Evolutionary conservation across 2,797 vertebrate genomes (phyloP).

Genomic region (Perodicticus potto): DNA sequence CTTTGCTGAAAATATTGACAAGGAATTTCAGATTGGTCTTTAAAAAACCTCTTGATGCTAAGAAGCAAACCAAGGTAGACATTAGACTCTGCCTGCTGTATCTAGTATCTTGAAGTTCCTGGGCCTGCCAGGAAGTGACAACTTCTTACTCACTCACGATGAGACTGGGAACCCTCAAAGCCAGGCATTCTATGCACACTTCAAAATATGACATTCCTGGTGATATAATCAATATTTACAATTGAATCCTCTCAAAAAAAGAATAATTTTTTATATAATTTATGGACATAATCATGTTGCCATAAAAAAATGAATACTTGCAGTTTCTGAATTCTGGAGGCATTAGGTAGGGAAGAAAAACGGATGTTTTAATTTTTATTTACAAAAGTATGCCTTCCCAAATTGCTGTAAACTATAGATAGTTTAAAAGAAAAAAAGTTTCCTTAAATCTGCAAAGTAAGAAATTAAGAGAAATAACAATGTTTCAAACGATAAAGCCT

Average conservation of each 20-base stretch:
- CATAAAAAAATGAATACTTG: not conserved
- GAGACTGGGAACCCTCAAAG: not conserved
- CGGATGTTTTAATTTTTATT: not conserved
- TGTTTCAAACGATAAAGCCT: not conserved
- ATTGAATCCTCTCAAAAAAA: not conserved
- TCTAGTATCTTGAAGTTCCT: not conserved
- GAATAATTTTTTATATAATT: not conserved
- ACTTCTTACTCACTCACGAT: not conserved
- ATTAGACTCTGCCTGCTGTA: not conserved
- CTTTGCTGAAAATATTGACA: not conserved
- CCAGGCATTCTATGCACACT: not conserved
- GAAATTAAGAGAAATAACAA: not conserved
- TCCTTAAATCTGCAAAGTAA: not conserved
- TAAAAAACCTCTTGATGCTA: not conserved
- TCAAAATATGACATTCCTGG: not conserved
- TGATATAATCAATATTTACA: not conserved
- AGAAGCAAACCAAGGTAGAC: not conserved
- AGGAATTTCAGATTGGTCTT: not conserved
- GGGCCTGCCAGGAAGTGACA: not conserved
- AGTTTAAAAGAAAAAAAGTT: not conserved
- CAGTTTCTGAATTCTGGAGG: not conserved
- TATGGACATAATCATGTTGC: not conserved
- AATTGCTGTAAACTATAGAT: not conserved
- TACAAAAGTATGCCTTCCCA: not conserved
- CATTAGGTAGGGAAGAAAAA: not conserved